Evolutionary conservation across 2,888 invertebrate species (phyloP), one percentile per base, ranked within the genome.

Genomic region (Marronus borbonicus): DNA sequence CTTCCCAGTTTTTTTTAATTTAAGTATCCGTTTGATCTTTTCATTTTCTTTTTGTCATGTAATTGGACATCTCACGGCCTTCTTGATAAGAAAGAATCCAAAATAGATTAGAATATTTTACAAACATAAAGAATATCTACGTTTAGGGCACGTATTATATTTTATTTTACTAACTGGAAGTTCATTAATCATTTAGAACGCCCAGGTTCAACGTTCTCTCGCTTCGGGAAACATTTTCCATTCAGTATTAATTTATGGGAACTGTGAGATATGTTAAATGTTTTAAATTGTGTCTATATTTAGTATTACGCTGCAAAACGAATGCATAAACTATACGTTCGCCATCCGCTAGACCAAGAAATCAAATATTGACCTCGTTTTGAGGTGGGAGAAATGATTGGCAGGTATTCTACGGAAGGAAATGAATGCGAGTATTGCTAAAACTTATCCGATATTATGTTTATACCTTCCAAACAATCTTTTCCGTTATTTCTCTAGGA

Each of bases 121-220:
- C 65, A 80, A 75, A 80, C 79, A 77, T 76, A 76, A 79, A 80
- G 12, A 44, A 44, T 8, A 44, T 44, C 8, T 12, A 44, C 44
- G 77, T 80, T 79, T 76, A 69, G 78, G 79, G 44, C 44, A 44
- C 44, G 44, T 44, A 44, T 44, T 44, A 80, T 79, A 80, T 80
- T 78, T 80, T 80, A 79, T 80, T 75, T 72, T 66, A 60, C 64
- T 74, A 62, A 70, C 74, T 79, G 76, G 76, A 78, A 70, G 72
- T 78, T 79, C 80, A 80, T 80, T 79, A 79, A 80, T 80, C 79
- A 80, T 79, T 76, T 78, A 66, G 31, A 36, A 3, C 31, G 31
- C 5, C 31, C 4, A 60, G 20, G 60, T 60, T 60, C 60, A 60
- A 60, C 28, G 60, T 60, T 60, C 24, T 44, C 8, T 44, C 44